Evolutionary conservation across 2,797 vertebrate species (phyloP), one percentile per base, ranked within the genome.

Genomic region (Pangasius mekongensis): DNA sequence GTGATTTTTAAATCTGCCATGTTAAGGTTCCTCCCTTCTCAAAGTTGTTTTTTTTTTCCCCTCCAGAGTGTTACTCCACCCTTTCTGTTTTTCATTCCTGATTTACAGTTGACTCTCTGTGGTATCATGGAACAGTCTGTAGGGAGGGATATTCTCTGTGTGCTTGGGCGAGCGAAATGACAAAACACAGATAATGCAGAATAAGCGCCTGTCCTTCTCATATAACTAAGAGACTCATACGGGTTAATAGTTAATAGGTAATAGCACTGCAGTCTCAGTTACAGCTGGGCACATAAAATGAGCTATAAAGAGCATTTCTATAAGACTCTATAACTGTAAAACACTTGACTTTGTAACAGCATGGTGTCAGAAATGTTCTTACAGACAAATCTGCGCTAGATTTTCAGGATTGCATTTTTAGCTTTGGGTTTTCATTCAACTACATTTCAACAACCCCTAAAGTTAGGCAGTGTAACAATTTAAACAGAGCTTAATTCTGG

Each of bases 201-300:
- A 73, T 74, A 58, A 67, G 58, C 16, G 24, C 58, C 58, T 58
- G 18, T 77, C 3, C 47, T 86, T 86, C 58, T 86, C 76, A 56
- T 74, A 49, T 66, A 86, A 86, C 84, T 83, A 5, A 74, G 43
- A 10, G 43, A 64, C 77, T 56, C 52, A 67, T 76, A 66, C 60
- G 86, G 80, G 88, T 83, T 89, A 87, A 86, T 52, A 84, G 27
- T 87, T 89, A 87, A 89, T 89, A 71, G 54, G 80, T 47, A 88
- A 64, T 49, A 67, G 56, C 36, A 22, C 22, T 58, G n/a, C 33
- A 33, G 83, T 67, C 56, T 85, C 36, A 52, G 76, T 64, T 88
- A 88, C 33, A 69, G 52, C 52, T 49, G 18, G 47, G 56, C n/a
- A 8, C 52, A 60, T 73, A 82, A 85, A 86, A 85, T 52, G 18